Evolutionary conservation across 2,113 vertebrate species (phyloP), one percentile per base, ranked within the genome.

Genomic region (Pelodiscus sinensis): DNA sequence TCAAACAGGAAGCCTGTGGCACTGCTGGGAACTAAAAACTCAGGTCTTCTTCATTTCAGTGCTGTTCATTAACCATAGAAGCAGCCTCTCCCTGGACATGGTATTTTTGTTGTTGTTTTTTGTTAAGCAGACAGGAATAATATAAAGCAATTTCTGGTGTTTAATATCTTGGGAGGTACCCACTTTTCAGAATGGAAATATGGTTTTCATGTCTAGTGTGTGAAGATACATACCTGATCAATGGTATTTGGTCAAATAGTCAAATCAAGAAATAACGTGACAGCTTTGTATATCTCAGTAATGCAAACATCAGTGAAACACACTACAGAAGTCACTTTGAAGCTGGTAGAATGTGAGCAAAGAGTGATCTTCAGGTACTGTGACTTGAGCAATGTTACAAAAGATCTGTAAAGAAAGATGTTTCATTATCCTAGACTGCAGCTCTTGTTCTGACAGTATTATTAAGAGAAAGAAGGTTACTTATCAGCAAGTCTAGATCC

Each of bases 11-110:
- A 35, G 65, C n/a, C 65, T n/a, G 16, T 68, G 65, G 65, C n/a
- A 35, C 18, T 19, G 16, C 31, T 68, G 65, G 65, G 31, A 68
- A 68, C 31, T n/a, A 4, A n/a, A 4, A n/a, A 68, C 8, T 4
- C 16, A 35, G 89, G 90, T 89, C 2, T 87, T 89, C 35, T 90
- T 73, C 87, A 35, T 78, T 92, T 31, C 60, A 83, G n/a, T n/a
- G 16, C 82, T 19, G 6, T 10, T 35, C 5, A 3, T 87, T 57
- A 54, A 25, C 90, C 56, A 86, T 8, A 57, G 51, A 92, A 93
- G 25, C 24, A 3, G 54, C 9, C 9, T 65, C 12, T 65, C 58
- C 19, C 11, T 87, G 86, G 80, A 24, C 81, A 86, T 9, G 4
- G 58, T 60, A 44, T 54, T 54, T 54, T 54, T 54, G 52, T 57